Evolutionary conservation across 2,113 vertebrate genomes (phyloP).

Genomic region (Bufo bufo): DNA sequence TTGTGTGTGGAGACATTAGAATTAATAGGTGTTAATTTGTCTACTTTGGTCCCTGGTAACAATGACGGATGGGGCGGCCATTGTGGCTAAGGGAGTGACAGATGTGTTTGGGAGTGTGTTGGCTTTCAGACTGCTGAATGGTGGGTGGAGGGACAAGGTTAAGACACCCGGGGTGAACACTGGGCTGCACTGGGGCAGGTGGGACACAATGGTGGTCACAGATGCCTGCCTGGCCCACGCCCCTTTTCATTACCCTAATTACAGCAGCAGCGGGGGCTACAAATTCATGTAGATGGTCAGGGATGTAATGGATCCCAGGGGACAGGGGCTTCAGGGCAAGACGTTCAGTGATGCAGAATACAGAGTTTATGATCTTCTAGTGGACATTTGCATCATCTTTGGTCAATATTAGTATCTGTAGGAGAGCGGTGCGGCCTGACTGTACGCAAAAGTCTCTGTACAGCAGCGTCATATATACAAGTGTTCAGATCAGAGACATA

Average conservation of each 20-base stretch:
- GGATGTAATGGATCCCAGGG: conserved; percentile 18
- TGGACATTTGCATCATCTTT: too few relatives aligned
- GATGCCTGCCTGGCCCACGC: conserved; percentile 31
- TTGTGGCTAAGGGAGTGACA: conserved; percentile 52
- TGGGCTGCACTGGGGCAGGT: not conserved
- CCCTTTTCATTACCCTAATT: conserved; percentile 53
- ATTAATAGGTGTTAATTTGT: conserved; percentile 55
- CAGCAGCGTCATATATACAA: too few relatives aligned
- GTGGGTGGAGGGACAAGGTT: conserved; percentile 30
- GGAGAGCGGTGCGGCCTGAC: too few relatives aligned
- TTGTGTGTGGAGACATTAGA: not conserved
- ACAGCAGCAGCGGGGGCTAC: conserved; percentile 2
- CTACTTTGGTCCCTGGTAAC: conserved; percentile 15
- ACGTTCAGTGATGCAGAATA: too few relatives aligned
- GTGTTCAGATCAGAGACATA: too few relatives aligned
- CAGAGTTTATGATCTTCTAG: too few relatives aligned
- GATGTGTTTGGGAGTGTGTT: conserved; percentile 56
- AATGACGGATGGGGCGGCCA: conserved; percentile 40
- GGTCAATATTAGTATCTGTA: too few relatives aligned
- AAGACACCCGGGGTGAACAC: not conserved
- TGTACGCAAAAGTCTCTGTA: too few relatives aligned
- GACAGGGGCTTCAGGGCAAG: not conserved
- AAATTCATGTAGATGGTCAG: conserved; percentile 23
- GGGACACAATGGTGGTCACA: conserved; percentile 35
- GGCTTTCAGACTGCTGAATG: conserved; percentile 38